phyloP scores from a whole-genome alignment of 2,113 vertebrate species.

The Stomatorhinus ivindoensis region DNA sequence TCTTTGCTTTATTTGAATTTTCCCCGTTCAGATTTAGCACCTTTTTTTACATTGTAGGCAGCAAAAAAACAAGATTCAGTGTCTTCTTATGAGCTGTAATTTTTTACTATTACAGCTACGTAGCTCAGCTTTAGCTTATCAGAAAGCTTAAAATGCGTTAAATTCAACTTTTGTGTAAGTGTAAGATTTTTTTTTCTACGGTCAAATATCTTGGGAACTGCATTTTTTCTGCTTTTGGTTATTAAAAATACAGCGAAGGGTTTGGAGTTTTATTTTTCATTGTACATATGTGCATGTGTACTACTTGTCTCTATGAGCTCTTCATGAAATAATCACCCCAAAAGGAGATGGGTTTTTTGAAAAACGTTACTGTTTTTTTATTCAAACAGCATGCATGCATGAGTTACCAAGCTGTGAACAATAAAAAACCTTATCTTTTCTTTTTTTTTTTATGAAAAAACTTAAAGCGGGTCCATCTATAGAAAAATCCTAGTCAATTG shows the following conservation, averaged over 20 bases:
- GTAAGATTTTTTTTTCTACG: too few species aligned
- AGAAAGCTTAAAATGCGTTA: not conserved
- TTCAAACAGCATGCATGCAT: not conserved
- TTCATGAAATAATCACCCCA: not conserved
- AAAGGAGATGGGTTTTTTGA: not conserved
- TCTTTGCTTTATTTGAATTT: not conserved
- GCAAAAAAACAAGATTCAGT: too few species aligned
- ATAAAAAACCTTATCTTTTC: too few species aligned
- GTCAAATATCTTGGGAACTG: not conserved
- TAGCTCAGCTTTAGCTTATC: not conserved
- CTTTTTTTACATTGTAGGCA: not conserved
- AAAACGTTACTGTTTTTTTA: not conserved
- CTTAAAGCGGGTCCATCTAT: not conserved
- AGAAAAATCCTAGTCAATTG: not conserved
- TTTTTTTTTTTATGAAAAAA: not conserved
- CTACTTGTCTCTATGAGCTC: not conserved
- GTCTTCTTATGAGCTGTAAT: too few species aligned
- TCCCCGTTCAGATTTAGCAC: not conserved
- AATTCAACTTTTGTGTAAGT: not conserved
- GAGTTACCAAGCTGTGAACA: not conserved
- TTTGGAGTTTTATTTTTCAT: not conserved
- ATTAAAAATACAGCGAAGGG: not conserved
- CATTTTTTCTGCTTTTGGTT: not conserved
- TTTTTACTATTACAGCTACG: not conserved
- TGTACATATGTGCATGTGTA: not conserved